phyloP scores from a whole-genome alignment of 2,797 vertebrate genomes.

The Pelochelys cantorii region DNA sequence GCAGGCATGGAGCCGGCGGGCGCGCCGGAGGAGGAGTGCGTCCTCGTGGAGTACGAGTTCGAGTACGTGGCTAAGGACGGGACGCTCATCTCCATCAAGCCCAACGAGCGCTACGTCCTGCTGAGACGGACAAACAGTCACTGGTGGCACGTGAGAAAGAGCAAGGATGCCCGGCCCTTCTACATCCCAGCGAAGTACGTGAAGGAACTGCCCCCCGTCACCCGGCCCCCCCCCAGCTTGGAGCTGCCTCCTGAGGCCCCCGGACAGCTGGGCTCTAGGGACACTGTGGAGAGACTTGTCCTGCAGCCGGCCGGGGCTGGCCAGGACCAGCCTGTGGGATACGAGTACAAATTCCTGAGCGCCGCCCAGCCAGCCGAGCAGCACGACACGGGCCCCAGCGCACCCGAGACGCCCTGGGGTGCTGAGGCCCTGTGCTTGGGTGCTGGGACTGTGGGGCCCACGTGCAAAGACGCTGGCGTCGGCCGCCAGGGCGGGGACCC shows the following conservation, averaged over 20 bases:
- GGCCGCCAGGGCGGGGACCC: fast-evolving
- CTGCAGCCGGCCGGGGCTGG: not conserved
- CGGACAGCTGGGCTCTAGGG: not conserved
- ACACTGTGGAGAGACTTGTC: not conserved
- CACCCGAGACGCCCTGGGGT: not conserved
- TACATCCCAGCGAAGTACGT: conserved; percentile 86
- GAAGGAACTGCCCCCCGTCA: conserved; percentile 78
- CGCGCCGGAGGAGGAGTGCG: conserved; percentile 75
- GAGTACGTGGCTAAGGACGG: conserved; percentile 83
- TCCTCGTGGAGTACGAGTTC: conserved; percentile 84
- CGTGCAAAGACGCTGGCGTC: not conserved
- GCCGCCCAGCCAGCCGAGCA: not conserved
- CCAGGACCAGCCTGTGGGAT: conserved; percentile 22
- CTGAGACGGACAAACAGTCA: conserved; percentile 82
- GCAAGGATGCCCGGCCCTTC: conserved; percentile 77
- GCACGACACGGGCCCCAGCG: not conserved
- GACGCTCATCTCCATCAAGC: conserved; percentile 79
- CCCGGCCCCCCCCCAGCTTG: not conserved
- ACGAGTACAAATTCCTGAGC: conserved; percentile 77
- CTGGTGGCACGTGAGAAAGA: conserved; percentile 84
- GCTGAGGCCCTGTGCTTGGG: not conserved
- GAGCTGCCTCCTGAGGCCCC: fast-evolving
- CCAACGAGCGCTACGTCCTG: conserved; percentile 83
- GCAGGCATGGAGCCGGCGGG: conserved; percentile 72
- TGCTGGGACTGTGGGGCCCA: not conserved